Evolutionary conservation across 2,113 vertebrate species (phyloP).

Genomic region (Arizona elegans): DNA sequence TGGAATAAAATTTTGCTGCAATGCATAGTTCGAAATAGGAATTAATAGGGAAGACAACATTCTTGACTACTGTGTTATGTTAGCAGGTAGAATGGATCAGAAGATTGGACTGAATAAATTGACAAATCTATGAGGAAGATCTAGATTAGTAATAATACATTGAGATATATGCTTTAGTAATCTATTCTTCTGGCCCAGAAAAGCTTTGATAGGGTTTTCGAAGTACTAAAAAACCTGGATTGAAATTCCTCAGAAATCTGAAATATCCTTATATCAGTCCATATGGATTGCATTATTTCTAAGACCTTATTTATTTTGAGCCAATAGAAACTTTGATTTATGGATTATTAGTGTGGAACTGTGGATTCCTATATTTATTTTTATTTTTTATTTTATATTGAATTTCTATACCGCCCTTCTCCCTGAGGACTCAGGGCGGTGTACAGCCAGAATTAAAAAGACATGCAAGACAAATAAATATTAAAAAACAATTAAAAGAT

Average conservation of each 20-base stretch:
- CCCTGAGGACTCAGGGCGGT: no score
- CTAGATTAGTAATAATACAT: not conserved
- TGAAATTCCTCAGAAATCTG: not conserved
- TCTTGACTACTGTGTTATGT: not conserved
- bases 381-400: no score
- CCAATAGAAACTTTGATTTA: not conserved
- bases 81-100: not conserved
- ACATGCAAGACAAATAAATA: no score
- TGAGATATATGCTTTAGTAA: not conserved
- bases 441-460: no score
- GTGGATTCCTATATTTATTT: not conserved
- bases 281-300: not conserved
- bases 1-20: not conserved
- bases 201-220: not conserved
- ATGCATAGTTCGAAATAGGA: not conserved
- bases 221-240: not conserved
- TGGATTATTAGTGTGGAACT: not conserved
- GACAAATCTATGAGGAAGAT: not conserved
- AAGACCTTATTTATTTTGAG: not conserved
- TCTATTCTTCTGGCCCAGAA: not conserved
- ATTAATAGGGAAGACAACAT: not conserved
- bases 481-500: no score
- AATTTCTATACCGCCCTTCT: no score
- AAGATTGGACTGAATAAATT: not conserved
- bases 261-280: not conserved